A percentile compares a stretch with the other conserved stretches of the same genome.
These are phyloP conservation scores for Torymus aiolomorphi DNA, from an alignment of 2,888 invertebrate genomes.

Conservation along the genomic window DNA sequence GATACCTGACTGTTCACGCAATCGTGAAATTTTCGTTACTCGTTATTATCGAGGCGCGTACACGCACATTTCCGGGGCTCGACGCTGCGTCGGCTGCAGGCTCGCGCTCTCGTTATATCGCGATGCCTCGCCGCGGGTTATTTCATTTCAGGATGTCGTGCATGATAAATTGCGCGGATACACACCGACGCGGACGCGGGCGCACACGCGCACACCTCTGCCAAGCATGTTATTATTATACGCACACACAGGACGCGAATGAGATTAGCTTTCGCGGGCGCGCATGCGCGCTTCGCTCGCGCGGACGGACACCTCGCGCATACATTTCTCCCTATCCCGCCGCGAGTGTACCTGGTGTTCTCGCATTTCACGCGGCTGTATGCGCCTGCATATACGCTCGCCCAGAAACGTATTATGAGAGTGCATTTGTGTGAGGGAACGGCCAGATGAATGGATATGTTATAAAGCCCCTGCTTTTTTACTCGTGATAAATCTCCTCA, in stretches of 20 bases:
- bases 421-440: too few species aligned
- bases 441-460: too few species aligned
- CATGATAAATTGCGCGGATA: constrained; percentile 65
- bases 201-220: constrained; percentile 49
- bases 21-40: not conserved
- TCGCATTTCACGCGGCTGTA: not conserved
- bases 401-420: too few species aligned
- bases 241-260: constrained; percentile 58
- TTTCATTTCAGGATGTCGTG: constrained; percentile 62
- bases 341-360: constrained; percentile 10
- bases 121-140: constrained; percentile 53
- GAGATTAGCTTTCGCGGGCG: constrained; percentile 50
- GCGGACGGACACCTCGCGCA: not conserved
- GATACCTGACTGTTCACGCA: too few species aligned
- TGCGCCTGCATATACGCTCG: not conserved
- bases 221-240: constrained; percentile 43
- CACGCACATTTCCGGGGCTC: not conserved
- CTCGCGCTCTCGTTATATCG: constrained; percentile 4
- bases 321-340: not conserved
- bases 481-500: too few species aligned
- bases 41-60: not conserved
- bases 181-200: constrained; percentile 56
- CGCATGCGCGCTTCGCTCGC: constrained; percentile 11
- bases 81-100: not conserved
- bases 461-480: too few species aligned